phyloP scores from a whole-genome alignment of 1,140 invertebrate genomes.

The Drosophila chauvacae region DNA sequence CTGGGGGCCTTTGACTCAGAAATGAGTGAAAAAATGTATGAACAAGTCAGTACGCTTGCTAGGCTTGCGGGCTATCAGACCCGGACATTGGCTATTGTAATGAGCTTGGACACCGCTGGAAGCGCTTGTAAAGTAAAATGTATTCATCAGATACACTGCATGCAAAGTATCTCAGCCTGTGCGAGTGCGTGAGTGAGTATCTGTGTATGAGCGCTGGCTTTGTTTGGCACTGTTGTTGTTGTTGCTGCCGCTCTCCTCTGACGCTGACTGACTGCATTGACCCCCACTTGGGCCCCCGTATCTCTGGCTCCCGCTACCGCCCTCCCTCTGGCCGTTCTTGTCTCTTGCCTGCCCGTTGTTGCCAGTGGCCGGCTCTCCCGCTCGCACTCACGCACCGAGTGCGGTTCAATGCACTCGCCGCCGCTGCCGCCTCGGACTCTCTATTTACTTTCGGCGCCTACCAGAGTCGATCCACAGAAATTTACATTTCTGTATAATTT shows the following conservation, averaged over 20 bases:
- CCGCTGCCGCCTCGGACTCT: conserved; percentile 36
- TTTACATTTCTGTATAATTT: conserved; percentile 64
- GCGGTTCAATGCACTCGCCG: conserved; percentile 74
- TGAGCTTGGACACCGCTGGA: conserved; percentile 10
- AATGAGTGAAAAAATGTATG: too few relatives aligned
- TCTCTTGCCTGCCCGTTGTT: conserved; percentile 5
- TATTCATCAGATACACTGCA: conserved; percentile 77
- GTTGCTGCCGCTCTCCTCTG: conserved; percentile 22
- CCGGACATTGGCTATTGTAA: conserved; percentile 54
- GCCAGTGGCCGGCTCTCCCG: conserved; percentile 34
- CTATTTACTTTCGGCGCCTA: conserved; percentile 73
- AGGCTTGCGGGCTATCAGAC: conserved; percentile 27
- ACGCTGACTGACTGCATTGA: conserved; percentile 74
- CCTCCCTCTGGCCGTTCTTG: conserved; percentile 15
- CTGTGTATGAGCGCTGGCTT: conserved; percentile 38
- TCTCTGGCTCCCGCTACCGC: conserved; percentile 24
- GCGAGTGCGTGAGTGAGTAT: conserved; percentile 35
- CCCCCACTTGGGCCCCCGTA: conserved; percentile 68
- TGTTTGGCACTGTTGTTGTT: conserved; percentile 35
- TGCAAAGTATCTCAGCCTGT: conserved; percentile 41
- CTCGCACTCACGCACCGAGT: conserved; percentile 57
- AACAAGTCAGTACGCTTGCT: not conserved
- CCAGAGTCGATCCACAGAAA: conserved; percentile 45
- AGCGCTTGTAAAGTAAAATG: conserved; percentile 41
- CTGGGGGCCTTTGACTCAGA: too few relatives aligned